Evolutionary conservation across 2,888 invertebrate species (phyloP).

Genomic region (Calliscelio sp.): DNA sequence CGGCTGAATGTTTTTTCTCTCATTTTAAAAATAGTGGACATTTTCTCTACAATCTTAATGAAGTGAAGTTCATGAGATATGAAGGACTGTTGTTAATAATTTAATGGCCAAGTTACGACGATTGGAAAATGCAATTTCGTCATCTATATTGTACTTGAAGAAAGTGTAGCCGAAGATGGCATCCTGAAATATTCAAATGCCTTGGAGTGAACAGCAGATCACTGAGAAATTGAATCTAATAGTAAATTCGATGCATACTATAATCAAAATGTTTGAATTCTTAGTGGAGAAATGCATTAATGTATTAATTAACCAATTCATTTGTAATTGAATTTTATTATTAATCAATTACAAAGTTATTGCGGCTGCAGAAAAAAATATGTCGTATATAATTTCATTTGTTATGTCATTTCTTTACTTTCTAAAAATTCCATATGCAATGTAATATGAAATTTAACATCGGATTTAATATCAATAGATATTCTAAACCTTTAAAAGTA

Average conservation of each 20-base stretch:
- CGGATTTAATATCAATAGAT: too few relatives aligned
- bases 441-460: too few relatives aligned
- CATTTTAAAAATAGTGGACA: too few relatives aligned
- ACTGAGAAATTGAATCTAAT: conserved; percentile 32
- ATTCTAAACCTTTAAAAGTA: too few relatives aligned
- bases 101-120: background rate
- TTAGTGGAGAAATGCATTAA: background rate
- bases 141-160: conserved; percentile 28
- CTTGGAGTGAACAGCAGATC: conserved; percentile 4
- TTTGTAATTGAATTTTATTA: too few relatives aligned
- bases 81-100: background rate
- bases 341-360: too few relatives aligned
- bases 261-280: conserved; percentile 2
- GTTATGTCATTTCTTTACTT: too few relatives aligned
- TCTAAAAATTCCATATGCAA: too few relatives aligned
- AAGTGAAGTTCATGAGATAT: background rate
- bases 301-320: background rate
- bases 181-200: conserved; percentile 40
- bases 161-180: conserved; percentile 22
- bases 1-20: too few relatives aligned
- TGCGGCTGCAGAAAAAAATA: too few relatives aligned
- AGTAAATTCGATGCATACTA: conserved; percentile 7
- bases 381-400: too few relatives aligned
- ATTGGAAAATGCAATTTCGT: conserved; percentile 27
- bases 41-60: too few relatives aligned